phyloP scores from a whole-genome alignment of 2,888 invertebrate genomes.

The Andricus quercusramuli region DNA sequence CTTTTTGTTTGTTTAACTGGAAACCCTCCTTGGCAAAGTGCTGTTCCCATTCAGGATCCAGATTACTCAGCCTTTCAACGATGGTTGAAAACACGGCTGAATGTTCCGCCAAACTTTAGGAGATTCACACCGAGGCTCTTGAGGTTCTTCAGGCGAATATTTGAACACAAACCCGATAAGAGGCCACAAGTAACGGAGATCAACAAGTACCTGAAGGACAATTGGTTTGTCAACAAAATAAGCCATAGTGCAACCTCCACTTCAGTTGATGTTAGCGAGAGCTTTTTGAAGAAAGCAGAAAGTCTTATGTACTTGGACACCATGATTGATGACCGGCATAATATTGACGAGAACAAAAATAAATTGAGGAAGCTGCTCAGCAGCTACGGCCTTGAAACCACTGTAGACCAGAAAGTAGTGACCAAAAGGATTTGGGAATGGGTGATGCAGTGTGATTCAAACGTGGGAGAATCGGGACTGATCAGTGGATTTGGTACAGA shows the following conservation, averaged over 20 bases:
- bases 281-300: slow-evolving; percentile 76
- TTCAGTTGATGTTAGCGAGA: slow-evolving; percentile 76
- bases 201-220: slow-evolving; percentile 82
- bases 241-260: slow-evolving; percentile 79
- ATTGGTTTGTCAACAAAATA: slow-evolving; percentile 81
- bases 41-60: slow-evolving; percentile 86
- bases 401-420: slow-evolving; percentile 83
- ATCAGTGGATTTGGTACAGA: slow-evolving; percentile 63
- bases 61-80: slow-evolving; percentile 84
- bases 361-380: slow-evolving; percentile 81
- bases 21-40: slow-evolving; percentile 85
- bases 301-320: slow-evolving; percentile 80
- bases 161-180: slow-evolving; percentile 85
- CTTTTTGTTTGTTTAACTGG: slow-evolving; percentile 85
- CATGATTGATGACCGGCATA: slow-evolving; percentile 78
- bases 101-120: slow-evolving; percentile 82
- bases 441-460: slow-evolving; percentile 82
- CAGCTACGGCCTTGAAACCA: slow-evolving; percentile 83
- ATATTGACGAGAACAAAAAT: slow-evolving; percentile 81
- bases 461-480: slow-evolving; percentile 66
- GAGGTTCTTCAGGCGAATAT: slow-evolving; percentile 85
- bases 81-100: slow-evolving; percentile 83
- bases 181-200: slow-evolving; percentile 83
- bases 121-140: slow-evolving; percentile 85
- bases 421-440: slow-evolving; percentile 84